Percentiles rank a stretch among this genome's conserved stretches.
Conservation (phyloP, 64 coral and sea anemone genomes). For the Montipora sp. region DNA sequence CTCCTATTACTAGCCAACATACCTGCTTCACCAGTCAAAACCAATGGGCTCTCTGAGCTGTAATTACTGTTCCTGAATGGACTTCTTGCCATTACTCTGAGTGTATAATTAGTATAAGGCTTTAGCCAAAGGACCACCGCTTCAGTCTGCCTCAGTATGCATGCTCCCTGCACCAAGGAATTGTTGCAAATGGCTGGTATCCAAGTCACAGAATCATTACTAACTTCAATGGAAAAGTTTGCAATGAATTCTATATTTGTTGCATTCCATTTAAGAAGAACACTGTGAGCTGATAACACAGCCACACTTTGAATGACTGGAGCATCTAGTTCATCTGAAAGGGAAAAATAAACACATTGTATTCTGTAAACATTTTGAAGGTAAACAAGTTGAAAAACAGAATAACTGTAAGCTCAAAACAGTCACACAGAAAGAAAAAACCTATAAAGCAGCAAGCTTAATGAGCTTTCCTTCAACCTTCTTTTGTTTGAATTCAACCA, state of each 20-base stretch:
- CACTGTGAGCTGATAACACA: constrained; percentile 8
- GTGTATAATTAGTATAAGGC: constrained; percentile 39
- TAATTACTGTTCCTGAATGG: constrained; percentile 23
- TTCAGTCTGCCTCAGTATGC: background rate
- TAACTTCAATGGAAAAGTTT: constrained; percentile 5
- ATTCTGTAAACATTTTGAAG: background rate
- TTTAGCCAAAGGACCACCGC: background rate
- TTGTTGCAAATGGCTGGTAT: background rate
- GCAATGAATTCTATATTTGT: background rate
- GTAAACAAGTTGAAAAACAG: background rate
- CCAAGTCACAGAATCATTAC: background rate
- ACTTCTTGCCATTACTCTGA: constrained; percentile 11
- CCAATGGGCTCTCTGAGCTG: background rate
- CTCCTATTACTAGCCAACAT: too few species aligned
- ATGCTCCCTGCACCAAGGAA: background rate
- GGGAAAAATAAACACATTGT: too few species aligned
- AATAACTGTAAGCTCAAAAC: too few species aligned
- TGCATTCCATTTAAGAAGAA: constrained; percentile 17
- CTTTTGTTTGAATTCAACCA: too few species aligned
- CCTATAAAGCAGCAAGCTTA: too few species aligned
- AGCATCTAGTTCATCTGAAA: constrained; percentile 1
- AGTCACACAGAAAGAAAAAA: too few species aligned
- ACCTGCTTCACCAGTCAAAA: constrained; percentile 28
- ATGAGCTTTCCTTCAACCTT: too few species aligned
- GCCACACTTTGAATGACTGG: background rate